These are phyloP conservation scores for Lypha dubia DNA, from an alignment of 2,888 invertebrate species.

Conservation along the genomic window DNA sequence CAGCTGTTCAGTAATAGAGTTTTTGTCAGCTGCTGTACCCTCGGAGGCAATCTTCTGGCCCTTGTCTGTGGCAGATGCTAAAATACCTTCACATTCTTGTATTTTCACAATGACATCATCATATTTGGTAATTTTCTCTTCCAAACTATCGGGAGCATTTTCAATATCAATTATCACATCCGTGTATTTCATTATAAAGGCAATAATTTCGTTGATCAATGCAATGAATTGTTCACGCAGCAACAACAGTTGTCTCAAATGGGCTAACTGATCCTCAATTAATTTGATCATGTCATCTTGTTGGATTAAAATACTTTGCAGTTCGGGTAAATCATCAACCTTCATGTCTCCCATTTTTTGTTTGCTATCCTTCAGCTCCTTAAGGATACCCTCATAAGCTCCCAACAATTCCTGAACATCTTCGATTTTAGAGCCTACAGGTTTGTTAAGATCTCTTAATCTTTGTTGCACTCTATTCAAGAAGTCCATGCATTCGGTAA, in stretches of 20 bases:
- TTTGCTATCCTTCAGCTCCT: conserved; percentile 91
- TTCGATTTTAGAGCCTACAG: conserved; percentile 93
- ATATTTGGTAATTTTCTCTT: conserved; percentile 94
- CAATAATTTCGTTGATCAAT: conserved; percentile 93
- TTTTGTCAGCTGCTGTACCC: conserved; percentile 93
- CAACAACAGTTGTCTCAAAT: conserved; percentile 89
- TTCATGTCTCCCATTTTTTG: conserved; percentile 90
- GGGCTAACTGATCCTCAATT: conserved; percentile 93
- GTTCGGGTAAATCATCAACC: conserved; percentile 89
- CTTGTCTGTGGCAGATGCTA: conserved; percentile 94
- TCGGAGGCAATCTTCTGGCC: conserved; percentile 96
- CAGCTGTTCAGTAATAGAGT: conserved; percentile 93
- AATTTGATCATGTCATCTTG: conserved; percentile 93
- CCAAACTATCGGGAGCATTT: conserved; percentile 90
- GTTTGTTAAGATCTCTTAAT: conserved; percentile 91
- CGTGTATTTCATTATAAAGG: conserved; percentile 93
- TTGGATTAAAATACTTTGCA: conserved; percentile 90
- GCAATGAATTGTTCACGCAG: conserved; percentile 95
- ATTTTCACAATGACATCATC: conserved; percentile 93
- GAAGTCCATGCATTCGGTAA: conserved; percentile 91
- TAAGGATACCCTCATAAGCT: conserved; percentile 90
- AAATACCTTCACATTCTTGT: conserved; percentile 94
- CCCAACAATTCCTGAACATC: conserved; percentile 93
- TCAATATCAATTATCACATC: conserved; percentile 93
- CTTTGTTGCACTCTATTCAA: conserved; percentile 92